Base-by-base conservation (phyloP, 2,888 invertebrate species). In the Ennomos quercinarius region DNA sequence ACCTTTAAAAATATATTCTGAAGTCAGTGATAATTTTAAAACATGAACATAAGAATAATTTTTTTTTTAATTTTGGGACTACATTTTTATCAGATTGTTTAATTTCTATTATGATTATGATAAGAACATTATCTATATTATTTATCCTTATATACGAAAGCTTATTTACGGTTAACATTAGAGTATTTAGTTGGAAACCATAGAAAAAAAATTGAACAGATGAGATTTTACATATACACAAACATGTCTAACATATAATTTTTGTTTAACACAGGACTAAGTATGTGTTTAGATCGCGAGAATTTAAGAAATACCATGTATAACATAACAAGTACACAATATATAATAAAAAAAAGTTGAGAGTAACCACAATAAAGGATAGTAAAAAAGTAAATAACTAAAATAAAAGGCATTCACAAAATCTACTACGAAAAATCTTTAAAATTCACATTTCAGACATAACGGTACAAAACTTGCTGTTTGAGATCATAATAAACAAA, bases 401-500 rank as follows among this genome's bases (percentile, higher is more conserved):
- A 36, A n/a, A 5, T 27, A 27, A 27, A 27, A 27, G 27, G 27
- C 5, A 36, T n/a, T 27, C 13, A 51, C 17, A 42, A 45, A 44
- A 12, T 38, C 40, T 27, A 27, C 27, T n/a, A 35, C 17, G 13
- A 11, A 50, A 45, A 49, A 50, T 13, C 45, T 12, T 38, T 57
- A 68, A 34, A 8, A 43, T 8, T 34, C 39, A 39, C 27, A 47
- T 71, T 69, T 62, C 58, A 51, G 70, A 68, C 69, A 70, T 67
- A 74, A 67, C 6, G 4, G 6, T 68, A 70, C 73, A 74, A n/a
- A 74, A 44, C 27, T 57, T 38, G 37, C 37, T 56, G 45, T 72
- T 76, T 79, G 84, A 85, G 84, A 84, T 83, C 84, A 81, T 65
- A 64, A 71, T 73, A 74, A 64, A 71, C 72, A 74, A 76, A 76